Percentiles rank a stretch among this genome's conserved stretches.
phyloP scores from a whole-genome alignment of 2,113 vertebrate species.

The Alces alces region DNA sequence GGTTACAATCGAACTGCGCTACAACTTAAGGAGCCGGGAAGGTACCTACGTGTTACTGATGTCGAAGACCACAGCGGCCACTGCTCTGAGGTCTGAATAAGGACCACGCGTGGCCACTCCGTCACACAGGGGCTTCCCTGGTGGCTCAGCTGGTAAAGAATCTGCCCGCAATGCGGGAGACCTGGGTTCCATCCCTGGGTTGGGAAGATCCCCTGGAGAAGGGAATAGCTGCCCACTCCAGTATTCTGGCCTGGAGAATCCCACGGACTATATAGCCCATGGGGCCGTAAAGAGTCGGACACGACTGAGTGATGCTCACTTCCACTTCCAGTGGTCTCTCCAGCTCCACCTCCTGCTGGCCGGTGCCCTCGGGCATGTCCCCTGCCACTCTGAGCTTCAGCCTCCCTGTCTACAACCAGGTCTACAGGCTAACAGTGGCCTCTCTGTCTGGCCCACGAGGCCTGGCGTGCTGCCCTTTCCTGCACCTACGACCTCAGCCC shows the following conservation, averaged over 20 bases:
- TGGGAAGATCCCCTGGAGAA: not conserved
- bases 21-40: not conserved
- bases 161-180: not conserved
- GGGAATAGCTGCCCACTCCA: not conserved
- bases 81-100: not conserved
- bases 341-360: not conserved
- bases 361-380: not conserved
- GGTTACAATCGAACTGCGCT: not conserved
- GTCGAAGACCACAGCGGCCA: fast-evolving
- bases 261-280: not conserved
- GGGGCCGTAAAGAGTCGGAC: not conserved
- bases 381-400: not conserved
- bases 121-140: not conserved
- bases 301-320: fast-evolving
- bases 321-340: not conserved
- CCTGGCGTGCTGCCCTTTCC: not conserved
- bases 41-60: fast-evolving
- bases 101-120: too few species aligned
- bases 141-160: not conserved
- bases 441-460: too few species aligned
- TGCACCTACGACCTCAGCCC: not conserved
- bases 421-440: not conserved
- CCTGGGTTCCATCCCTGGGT: not conserved
- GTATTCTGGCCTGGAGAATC: not conserved
- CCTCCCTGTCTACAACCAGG: not conserved